These are phyloP conservation scores for Cheilosia variabilis DNA, from an alignment of 2,888 invertebrate genomes.

Conservation along the genomic window DNA sequence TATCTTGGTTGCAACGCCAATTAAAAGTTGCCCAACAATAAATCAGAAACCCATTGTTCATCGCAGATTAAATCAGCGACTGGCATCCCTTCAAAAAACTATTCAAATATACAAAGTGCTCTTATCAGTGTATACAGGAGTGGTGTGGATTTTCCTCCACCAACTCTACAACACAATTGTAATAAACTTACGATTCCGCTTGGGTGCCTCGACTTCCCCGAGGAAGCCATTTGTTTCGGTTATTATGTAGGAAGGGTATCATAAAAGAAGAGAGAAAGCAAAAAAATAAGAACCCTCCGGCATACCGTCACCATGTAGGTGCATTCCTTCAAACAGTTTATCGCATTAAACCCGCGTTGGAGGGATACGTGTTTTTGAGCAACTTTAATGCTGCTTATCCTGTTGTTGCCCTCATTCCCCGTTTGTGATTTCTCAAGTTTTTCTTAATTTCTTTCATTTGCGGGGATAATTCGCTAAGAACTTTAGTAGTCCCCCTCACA, in stretches of 20 bases:
- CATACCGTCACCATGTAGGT: constrained; percentile 11
- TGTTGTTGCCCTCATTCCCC: constrained; percentile 14
- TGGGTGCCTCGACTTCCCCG: constrained; percentile 28
- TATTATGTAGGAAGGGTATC: constrained; percentile 35
- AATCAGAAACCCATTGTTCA: constrained; percentile 56
- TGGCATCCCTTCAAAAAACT: constrained; percentile 43
- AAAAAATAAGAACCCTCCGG: background rate
- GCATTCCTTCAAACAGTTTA: constrained; percentile 32
- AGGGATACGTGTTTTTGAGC: background rate
- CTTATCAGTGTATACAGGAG: constrained; percentile 24
- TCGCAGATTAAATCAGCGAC: constrained; percentile 44
- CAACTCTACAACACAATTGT: constrained; percentile 25
- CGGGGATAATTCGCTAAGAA: constrained; percentile 21
- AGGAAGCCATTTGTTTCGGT: constrained; percentile 30
- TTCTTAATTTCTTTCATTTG: constrained; percentile 25
- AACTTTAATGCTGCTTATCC: constrained; percentile 8
- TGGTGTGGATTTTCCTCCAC: background rate
- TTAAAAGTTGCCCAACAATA: constrained; percentile 59
- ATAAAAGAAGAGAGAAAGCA: background rate
- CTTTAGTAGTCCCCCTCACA: background rate
- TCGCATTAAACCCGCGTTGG: constrained; percentile 20
- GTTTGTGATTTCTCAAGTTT: constrained; percentile 7
- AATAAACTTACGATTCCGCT: constrained; percentile 42
- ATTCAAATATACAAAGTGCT: constrained; percentile 46
- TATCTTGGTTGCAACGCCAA: constrained; percentile 41